Base-by-base conservation (phyloP, 2,797 vertebrate species). In the Gephyroberyx darwinii region DNA sequence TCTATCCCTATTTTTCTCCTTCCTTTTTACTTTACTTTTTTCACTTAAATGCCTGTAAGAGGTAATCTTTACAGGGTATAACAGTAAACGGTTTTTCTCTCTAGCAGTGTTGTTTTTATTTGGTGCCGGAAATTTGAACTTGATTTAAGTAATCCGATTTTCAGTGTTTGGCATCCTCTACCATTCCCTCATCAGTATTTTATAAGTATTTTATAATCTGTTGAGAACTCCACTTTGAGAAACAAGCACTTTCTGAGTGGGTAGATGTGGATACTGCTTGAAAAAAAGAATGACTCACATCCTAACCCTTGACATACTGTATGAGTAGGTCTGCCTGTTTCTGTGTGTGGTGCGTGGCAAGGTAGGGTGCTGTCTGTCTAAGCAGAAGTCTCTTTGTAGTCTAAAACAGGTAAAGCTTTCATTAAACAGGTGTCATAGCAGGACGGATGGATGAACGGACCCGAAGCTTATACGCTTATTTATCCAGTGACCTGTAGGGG, bases 401-500 rank as follows among this genome's bases (percentile, higher is more conserved):
- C 37, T 65, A 57, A 78, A 76, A 31, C 20, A 43, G 43, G 47
- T 30, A 65, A 51, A 45, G 12, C 30, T 70, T 82, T 65, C 10
- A 60, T 71, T 43, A 58, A 71, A 39, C 63, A 71, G 52, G 48
- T 57, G 66, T 45, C 9, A 30, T 5, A 57, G 26, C 56, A 65
- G 20, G 43, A 20, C 17, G 69, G n/a, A 37, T 48, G n/a, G 61
- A 60, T 64, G 9, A 19, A 17, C 52, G 59, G 64, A 45, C 2
- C 31, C 14, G 17, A 13, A 37, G 5, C 37, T 55, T 51, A 6
- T 41, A 12, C 26, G 14, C 22, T 16, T 13, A 1, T 52, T 37
- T 35, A 2, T 10, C 8, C 19, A 12, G 26, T 43, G 35, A 51
- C 62, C 91, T 81, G 69, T 76, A 89, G 90, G 89, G 89, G 92